These are phyloP conservation scores for Sinocyclocheilus anophthalmus DNA, from an alignment of 2,113 vertebrate species.

Conservation along the genomic window DNA sequence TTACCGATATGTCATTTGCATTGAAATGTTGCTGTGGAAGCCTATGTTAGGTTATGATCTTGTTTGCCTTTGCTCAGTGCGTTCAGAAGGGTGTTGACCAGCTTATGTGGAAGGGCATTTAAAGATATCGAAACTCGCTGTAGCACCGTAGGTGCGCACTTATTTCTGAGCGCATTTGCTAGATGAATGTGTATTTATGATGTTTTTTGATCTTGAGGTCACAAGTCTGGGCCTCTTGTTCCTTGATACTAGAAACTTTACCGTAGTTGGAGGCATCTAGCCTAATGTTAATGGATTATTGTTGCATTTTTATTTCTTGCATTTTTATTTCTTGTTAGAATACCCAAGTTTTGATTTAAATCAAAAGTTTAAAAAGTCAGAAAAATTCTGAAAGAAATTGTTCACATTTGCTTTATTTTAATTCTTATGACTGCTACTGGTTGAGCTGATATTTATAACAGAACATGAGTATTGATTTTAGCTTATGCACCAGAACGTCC, in stretches of 20 bases:
- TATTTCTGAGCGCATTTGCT: neutral
- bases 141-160: neutral
- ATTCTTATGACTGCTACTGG: neutral
- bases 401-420: neutral
- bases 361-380: neutral
- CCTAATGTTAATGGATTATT: neutral
- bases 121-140: neutral
- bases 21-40: neutral
- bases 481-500: neutral
- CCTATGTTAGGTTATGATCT: conserved; percentile 24
- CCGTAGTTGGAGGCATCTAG: neutral
- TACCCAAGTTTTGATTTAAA: neutral
- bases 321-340: neutral
- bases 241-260: neutral
- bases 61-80: conserved; percentile 47
- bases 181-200: neutral
- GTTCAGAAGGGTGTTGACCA: conserved; percentile 9
- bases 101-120: conserved; percentile 22
- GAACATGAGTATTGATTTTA: neutral
- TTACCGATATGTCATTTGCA: neutral
- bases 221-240: neutral
- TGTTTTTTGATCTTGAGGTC: neutral
- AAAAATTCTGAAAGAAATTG: neutral
- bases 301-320: neutral
- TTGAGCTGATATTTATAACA: conserved; percentile 1